These are phyloP conservation scores for Folsomia manolachei DNA, from an alignment of 2,888 invertebrate species.

Conservation along the genomic window DNA sequence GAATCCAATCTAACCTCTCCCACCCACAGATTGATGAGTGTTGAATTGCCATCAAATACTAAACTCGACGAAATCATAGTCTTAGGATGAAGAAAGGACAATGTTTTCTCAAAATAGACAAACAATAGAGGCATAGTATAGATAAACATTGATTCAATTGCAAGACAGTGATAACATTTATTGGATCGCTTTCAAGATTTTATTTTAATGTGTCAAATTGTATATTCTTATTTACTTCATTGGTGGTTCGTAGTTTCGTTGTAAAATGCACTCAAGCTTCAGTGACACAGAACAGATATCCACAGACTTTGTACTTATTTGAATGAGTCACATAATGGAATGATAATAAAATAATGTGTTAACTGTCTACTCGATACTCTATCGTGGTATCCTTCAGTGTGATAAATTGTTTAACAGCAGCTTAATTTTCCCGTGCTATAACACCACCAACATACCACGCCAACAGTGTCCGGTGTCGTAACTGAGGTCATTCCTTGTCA, in stretches of 20 bases:
- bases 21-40: too few relatives aligned
- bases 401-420: not conserved
- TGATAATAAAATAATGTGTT: not conserved
- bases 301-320: too few relatives aligned
- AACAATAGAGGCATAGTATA: not conserved
- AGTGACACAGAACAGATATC: too few relatives aligned
- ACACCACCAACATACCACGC: too few relatives aligned
- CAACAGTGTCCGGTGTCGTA: too few relatives aligned
- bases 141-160: not conserved
- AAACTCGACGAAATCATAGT: not conserved
- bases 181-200: not conserved
- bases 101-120: not conserved
- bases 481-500: not conserved
- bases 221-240: too few relatives aligned
- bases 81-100: not conserved
- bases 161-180: not conserved
- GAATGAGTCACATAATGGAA: not conserved
- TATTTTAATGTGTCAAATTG: too few relatives aligned
- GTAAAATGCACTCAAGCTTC: too few relatives aligned
- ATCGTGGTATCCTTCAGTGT: not conserved
- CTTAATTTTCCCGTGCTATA: too few relatives aligned
- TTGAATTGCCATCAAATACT: not conserved
- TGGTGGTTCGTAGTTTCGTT: too few relatives aligned
- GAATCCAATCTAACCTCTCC: too few relatives aligned
- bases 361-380: not conserved